Base-by-base conservation (phyloP, 2,888 invertebrate species). In the Phengaris arion region DNA sequence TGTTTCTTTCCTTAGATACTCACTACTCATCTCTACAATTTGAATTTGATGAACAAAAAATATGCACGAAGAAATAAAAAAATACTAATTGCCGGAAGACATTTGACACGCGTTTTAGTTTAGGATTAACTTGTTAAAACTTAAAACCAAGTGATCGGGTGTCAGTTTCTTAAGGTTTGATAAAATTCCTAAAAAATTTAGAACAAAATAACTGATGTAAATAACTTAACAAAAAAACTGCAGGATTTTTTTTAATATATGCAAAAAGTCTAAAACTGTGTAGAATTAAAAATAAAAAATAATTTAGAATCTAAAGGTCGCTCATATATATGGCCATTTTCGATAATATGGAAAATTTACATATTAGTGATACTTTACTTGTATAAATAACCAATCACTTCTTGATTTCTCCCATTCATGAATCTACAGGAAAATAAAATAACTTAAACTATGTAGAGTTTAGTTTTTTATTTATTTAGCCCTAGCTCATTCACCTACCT, bases 71-170 rank as follows among this genome's bases (percentile, higher is more conserved):
- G 72, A 76, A 77, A 79, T 80, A 80, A 82, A 83, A 83, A 84
- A 79, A 79, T 74, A 79, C 79, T 81, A 64, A 79, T 77, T 77
- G 75, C 81, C 80, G 82, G 82, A 83, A 82, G 81, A 77, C 80
- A 83, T 84, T 84, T 80, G 83, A 82, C 80, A 83, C 83, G 84
- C 83, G 77, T 77, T 79, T 77, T 82, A 80, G 79, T 82, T 82
- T 81, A 80, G 70, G 51, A 70, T 70, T 69, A 83, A 82, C 83
- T 81, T 82, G 79, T 78, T 77, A 78, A 78, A 79, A 77, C 59
- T 77, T 76, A 77, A 48, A 48, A 8, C 57, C 68, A 10, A 69
- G 69, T 48, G 13, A 46, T 48, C 48, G 9, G 69, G 35, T 69
- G 48, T 69, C n/a, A 46, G 15, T 48, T 70, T 48, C 15, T 48